Base-by-base conservation (phyloP, 2,888 invertebrate species). In the Callyntrura guangdongensis region DNA sequence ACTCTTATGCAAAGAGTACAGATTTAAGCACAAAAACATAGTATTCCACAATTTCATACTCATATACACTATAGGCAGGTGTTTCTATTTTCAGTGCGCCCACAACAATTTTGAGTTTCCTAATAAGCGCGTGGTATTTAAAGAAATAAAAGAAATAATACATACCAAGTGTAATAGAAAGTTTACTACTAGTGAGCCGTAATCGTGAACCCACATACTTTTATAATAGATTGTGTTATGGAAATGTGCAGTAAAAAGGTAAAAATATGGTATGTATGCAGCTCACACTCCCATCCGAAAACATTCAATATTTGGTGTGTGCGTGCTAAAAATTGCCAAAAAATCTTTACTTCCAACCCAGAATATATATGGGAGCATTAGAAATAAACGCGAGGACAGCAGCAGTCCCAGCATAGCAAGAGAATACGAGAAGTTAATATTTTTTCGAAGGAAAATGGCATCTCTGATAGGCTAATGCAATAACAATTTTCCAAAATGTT, bases 281-380 rank as follows among this genome's bases (percentile, higher is more conserved):
- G 74, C 83, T 82, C 89, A 83, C 83, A 69, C 83, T 74, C 83
- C 59, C 89, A 83, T 89, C 56, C 83, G 45, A 82, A 88, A 88
- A 88, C 87, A 89, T 89, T 69, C 83, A 89, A 89, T 89, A 89
- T 83, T 82, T 45, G 53, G 83, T 64, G 87, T 83, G 91, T 92
- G 83, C 91, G 91, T 92, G 91, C 91, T 90, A 92, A 92, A 92
- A 92, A 89, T 92, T 64, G 90, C 87, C 86, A 92, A 86, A 86
- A 89, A 91, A 87, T 87, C 87, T 83, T 77, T 56, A 88, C 61
- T 56, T 53, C 56, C 25, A 77, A 77, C 49, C 59, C 72, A 81
- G 91, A 91, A 91, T 91, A 91, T 81, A 91, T 61, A 92, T 90
- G 84, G 88, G 83, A 25, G 25, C 61, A 91, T 91, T 91, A 91